These are phyloP conservation scores for Gerris buenoi DNA, from an alignment of 1,140 invertebrate species.

Conservation along the genomic window DNA sequence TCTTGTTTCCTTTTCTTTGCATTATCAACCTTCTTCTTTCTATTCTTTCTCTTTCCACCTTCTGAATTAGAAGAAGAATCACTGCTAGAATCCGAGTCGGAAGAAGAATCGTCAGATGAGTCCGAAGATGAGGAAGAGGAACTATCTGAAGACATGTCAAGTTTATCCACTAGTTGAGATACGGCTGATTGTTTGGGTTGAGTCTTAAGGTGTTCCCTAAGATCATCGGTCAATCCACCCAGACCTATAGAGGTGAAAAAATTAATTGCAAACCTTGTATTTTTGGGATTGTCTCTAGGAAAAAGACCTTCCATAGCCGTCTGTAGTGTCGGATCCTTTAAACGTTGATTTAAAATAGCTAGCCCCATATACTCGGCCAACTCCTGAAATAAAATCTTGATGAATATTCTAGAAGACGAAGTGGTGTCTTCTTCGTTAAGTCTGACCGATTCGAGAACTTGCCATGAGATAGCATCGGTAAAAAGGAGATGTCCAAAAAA, in stretches of 20 bases:
- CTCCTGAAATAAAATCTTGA: slow-evolving; percentile 96
- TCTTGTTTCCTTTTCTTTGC: slow-evolving; percentile 6
- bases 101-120: slow-evolving; percentile 8
- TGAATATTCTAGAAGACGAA: slow-evolving; percentile 91
- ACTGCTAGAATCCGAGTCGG: neutral
- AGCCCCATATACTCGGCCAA: slow-evolving; percentile 92
- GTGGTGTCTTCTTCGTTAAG: slow-evolving; percentile 95
- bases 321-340: slow-evolving; percentile 78
- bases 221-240: slow-evolving; percentile 86
- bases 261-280: slow-evolving; percentile 96
- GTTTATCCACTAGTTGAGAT: slow-evolving; percentile 19
- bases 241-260: slow-evolving; percentile 98
- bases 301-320: slow-evolving; percentile 82
- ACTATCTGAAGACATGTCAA: slow-evolving; percentile 13
- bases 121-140: slow-evolving; percentile 16
- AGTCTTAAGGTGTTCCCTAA: slow-evolving; percentile 77
- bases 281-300: slow-evolving; percentile 87
- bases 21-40: slow-evolving; percentile 7
- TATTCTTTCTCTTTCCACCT: slow-evolving; percentile 11
- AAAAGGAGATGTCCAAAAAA: slow-evolving; percentile 94
- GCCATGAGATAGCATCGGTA: slow-evolving; percentile 92
- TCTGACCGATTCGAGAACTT: slow-evolving; percentile 71
- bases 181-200: slow-evolving; percentile 44
- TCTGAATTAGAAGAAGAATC: slow-evolving; percentile 10
- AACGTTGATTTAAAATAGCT: slow-evolving; percentile 71